A percentile compares a stretch with the other conserved stretches of the same genome.
Evolutionary conservation across 2,113 vertebrate species (phyloP).

Genomic region (Opisthocomus hoazin): DNA sequence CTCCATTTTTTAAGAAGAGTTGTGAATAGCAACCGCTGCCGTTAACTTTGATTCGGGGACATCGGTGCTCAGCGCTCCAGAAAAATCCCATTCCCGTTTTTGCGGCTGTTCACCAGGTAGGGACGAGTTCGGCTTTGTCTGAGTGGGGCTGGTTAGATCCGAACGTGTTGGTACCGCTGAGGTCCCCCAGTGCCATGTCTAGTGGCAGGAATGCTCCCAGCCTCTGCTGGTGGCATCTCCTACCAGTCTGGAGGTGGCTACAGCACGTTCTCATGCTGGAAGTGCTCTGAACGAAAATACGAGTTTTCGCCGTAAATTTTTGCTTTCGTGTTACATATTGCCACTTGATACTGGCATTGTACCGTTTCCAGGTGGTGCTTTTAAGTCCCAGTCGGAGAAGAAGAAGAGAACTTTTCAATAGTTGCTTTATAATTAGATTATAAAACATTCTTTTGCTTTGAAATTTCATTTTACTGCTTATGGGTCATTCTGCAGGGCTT

Average conservation of each 20-base stretch:
- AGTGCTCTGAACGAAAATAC: neutral
- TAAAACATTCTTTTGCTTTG: neutral
- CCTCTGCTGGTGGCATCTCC: neutral
- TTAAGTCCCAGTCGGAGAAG: neutral
- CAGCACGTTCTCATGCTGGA: neutral
- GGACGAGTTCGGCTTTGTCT: neutral
- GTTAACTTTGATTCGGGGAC: neutral
- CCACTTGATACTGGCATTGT: rapidly evolving
- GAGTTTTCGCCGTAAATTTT: neutral
- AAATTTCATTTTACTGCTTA: neutral
- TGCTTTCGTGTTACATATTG: neutral
- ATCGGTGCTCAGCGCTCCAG: neutral
- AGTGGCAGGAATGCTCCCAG: neutral
- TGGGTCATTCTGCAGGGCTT: neutral
- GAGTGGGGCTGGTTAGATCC: neutral
- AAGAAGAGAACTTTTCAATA: neutral
- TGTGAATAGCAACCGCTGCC: neutral
- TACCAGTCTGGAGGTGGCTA: neutral
- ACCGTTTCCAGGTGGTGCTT: neutral
- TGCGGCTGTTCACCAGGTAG: neutral
- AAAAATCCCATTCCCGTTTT: neutral
- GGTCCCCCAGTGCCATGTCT: neutral
- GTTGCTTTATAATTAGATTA: neutral
- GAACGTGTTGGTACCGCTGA: rapidly evolving
- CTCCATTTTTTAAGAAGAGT: neutral